A percentile compares a stretch with the other conserved stretches of the same genome.
Conservation (phyloP, 2,113 vertebrate genomes). For the Microcebus jonahi region DNA sequence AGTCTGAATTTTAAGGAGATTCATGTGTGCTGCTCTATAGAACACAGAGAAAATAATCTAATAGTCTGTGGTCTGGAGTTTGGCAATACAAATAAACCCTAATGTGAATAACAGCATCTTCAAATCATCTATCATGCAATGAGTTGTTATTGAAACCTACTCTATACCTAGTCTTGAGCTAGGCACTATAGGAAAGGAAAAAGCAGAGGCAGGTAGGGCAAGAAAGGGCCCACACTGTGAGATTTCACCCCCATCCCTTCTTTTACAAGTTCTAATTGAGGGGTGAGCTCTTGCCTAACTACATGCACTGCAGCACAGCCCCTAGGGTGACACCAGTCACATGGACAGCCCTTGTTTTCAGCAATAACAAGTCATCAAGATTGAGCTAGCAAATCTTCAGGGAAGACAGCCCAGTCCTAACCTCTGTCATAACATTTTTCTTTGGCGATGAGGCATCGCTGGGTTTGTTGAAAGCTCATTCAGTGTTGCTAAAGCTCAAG, state of each 20-base stretch:
- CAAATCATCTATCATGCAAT: neutral
- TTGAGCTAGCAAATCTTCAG: constrained; percentile 37
- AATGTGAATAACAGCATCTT: neutral
- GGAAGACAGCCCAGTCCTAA: constrained; percentile 31
- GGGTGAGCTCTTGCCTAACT: neutral
- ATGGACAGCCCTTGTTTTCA: constrained; percentile 14
- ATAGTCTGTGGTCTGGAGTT: neutral
- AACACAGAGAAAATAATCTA: neutral
- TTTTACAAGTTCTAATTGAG: neutral
- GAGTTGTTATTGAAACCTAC: neutral
- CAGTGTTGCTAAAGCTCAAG: neutral
- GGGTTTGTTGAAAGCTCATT: constrained; percentile 64
- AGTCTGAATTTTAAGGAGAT: neutral
- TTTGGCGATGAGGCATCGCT: constrained; percentile 63
- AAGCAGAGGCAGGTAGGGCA: neutral
- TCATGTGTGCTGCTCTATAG: neutral
- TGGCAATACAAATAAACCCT: neutral
- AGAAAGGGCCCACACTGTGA: neutral
- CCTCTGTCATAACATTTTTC: constrained; percentile 71
- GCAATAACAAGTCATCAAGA: constrained; percentile 63
- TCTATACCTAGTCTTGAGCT: neutral
- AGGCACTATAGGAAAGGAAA: neutral
- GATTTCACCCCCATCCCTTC: neutral
- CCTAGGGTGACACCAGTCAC: neutral
- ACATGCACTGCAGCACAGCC: neutral